Percentiles rank a stretch among this genome's conserved stretches.
Evolutionary conservation across 2,113 vertebrate genomes (phyloP).

Genomic region (Thymallus thymallus): DNA sequence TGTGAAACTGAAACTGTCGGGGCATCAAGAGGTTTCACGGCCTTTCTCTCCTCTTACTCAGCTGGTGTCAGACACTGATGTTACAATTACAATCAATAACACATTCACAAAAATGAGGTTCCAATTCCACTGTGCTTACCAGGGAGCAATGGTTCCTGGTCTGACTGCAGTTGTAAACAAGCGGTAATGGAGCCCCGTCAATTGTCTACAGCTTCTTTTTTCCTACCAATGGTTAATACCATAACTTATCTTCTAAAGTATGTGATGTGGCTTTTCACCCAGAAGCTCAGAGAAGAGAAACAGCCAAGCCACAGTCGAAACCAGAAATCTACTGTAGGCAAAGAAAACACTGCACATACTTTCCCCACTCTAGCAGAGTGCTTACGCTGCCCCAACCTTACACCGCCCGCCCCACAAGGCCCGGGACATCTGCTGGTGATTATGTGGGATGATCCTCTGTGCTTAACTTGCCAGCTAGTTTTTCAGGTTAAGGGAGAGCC

Average conservation of each 20-base stretch:
- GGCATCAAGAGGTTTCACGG: not conserved
- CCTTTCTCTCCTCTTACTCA: conserved; percentile 17
- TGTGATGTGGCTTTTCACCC: conserved; percentile 68
- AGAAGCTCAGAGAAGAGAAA: conserved; percentile 56
- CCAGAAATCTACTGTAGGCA: conserved; percentile 71
- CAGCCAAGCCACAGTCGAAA: conserved; percentile 68
- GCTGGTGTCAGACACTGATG: conserved; percentile 51
- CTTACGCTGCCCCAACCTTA: conserved; percentile 38
- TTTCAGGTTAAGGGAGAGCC: conserved; percentile 56
- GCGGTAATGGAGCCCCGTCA: conserved; percentile 22
- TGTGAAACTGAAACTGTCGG: no score
- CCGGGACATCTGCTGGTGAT: conserved; percentile 68
- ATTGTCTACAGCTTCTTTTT: conserved; percentile 41
- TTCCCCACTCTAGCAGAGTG: conserved; percentile 50
- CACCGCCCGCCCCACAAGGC: conserved; percentile 26
- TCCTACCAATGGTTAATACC: conserved; percentile 51
- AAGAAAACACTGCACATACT: conserved; percentile 69
- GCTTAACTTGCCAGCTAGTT: conserved; percentile 56
- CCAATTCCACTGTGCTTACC: conserved; percentile 33
- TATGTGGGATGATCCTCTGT: conserved; percentile 66
- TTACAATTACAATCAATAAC: conserved; percentile 54
- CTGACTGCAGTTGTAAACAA: conserved; percentile 52
- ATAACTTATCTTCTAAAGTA: conserved; percentile 61
- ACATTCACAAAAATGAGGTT: conserved; percentile 66
- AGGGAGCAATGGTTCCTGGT: conserved; percentile 21